Evolutionary conservation across 2,113 vertebrate genomes (phyloP).

Genomic region (Bubo bubo): DNA sequence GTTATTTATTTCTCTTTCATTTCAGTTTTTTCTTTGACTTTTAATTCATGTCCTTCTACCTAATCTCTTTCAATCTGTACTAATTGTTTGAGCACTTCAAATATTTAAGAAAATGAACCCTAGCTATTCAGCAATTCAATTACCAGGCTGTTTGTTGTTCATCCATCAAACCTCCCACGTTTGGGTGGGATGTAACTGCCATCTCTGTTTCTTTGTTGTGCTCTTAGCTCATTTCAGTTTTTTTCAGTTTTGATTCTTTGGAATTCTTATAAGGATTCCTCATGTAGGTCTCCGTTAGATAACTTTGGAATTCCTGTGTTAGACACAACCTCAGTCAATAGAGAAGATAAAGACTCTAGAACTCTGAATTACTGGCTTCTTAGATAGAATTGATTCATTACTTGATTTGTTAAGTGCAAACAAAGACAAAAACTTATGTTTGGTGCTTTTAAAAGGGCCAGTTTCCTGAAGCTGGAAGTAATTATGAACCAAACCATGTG

Average conservation of each 20-base stretch:
- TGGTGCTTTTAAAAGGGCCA: background rate
- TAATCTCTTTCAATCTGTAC: background rate
- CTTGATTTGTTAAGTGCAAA: constrained; percentile 26
- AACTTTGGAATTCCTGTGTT: background rate
- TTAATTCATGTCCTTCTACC: background rate
- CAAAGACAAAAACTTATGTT: constrained; percentile 6
- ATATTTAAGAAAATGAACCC: background rate
- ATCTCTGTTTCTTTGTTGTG: background rate
- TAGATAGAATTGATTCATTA: background rate
- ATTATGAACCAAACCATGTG: constrained; percentile 35
- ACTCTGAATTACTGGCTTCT: background rate
- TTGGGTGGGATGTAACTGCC: background rate
- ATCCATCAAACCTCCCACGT: background rate
- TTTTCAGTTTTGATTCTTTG: background rate
- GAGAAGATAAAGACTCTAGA: background rate
- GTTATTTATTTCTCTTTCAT: background rate
- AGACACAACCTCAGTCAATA: background rate
- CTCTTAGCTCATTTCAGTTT: background rate
- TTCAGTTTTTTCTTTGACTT: background rate
- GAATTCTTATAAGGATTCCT: background rate
- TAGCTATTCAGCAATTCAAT: background rate
- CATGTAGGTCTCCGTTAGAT: background rate
- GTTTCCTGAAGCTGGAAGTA: constrained; percentile 64
- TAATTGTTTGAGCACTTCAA: background rate
- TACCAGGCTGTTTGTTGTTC: background rate